Evolutionary conservation across 1,140 invertebrate genomes (phyloP).

Genomic region (Orussus abietinus): DNA sequence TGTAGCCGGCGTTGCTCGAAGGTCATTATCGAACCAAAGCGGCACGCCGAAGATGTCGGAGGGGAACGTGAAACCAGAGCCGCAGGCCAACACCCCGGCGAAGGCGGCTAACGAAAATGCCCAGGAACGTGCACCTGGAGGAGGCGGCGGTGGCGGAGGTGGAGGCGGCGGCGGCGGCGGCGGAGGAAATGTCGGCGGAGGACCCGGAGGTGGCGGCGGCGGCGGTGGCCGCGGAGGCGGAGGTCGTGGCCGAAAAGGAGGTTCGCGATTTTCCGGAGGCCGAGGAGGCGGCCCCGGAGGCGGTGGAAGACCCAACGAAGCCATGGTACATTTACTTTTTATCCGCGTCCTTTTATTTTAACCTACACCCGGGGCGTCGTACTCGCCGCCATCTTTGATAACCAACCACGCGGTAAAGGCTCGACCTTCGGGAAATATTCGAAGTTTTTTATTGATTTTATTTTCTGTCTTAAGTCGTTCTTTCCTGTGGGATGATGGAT

Average conservation of each 20-base stretch:
- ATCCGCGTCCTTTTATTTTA: too few relatives aligned
- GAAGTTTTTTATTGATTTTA: too few relatives aligned
- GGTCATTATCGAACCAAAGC: too few relatives aligned
- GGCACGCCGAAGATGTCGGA: conserved; percentile 25
- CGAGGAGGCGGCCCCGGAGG: conserved; percentile 28
- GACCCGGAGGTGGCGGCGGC: conserved; percentile 11
- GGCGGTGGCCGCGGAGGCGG: conserved; percentile 23
- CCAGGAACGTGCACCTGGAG: conserved; percentile 17
- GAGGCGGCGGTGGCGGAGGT: conserved; percentile 17
- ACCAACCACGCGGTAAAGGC: too few relatives aligned
- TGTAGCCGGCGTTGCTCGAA: too few relatives aligned
- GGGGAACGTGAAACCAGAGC: conserved; percentile 31
- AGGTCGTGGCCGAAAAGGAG: conserved; percentile 36
- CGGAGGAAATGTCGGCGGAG: conserved; percentile 9
- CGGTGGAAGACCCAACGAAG: conserved; percentile 16
- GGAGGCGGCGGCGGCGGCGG: conserved; percentile 16
- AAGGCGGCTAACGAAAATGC: conserved; percentile 34
- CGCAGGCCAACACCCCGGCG: conserved; percentile 20
- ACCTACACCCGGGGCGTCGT: too few relatives aligned
- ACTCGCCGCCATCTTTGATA: too few relatives aligned
- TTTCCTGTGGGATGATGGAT: too few relatives aligned
- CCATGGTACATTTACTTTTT: not conserved
- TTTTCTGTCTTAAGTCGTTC: too few relatives aligned
- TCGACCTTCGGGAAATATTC: too few relatives aligned
- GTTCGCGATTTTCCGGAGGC: conserved; percentile 37